These are phyloP conservation scores for Macaca nemestrina DNA, from an alignment of 2,113 vertebrate genomes.

Conservation along the genomic window DNA sequence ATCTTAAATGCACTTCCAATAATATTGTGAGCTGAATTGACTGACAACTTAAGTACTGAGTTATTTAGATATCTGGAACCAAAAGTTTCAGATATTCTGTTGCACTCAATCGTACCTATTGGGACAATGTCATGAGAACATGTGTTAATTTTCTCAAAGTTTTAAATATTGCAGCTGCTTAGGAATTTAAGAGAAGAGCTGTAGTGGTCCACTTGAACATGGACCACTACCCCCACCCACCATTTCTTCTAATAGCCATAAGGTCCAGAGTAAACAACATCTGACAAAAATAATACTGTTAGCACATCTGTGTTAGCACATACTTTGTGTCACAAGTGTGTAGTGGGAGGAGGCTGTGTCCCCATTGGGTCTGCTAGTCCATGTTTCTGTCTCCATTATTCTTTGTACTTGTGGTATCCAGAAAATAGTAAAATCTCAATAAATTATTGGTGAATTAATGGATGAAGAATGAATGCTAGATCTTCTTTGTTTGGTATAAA, in stretches of 20 bases:
- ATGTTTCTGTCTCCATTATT: neutral
- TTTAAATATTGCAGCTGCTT: neutral
- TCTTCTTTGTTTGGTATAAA: neutral
- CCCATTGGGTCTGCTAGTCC: neutral
- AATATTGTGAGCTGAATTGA: neutral
- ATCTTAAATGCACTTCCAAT: constrained; percentile 31
- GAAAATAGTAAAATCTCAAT: neutral
- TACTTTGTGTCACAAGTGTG: too few relatives aligned
- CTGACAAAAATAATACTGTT: neutral
- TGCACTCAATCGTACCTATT: neutral
- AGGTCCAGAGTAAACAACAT: neutral
- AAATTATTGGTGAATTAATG: neutral
- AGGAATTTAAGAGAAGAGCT: neutral
- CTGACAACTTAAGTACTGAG: neutral
- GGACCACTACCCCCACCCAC: accelerated
- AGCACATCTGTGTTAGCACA: neutral
- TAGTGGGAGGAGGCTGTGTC: neutral
- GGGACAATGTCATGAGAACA: neutral
- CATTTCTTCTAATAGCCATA: neutral
- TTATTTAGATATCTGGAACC: neutral
- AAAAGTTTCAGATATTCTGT: neutral
- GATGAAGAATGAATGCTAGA: neutral
- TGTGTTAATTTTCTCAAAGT: neutral
- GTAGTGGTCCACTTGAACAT: neutral
- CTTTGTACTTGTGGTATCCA: neutral